phyloP scores from a whole-genome alignment of 2,113 vertebrate genomes.

The Pseudonaja textilis region DNA sequence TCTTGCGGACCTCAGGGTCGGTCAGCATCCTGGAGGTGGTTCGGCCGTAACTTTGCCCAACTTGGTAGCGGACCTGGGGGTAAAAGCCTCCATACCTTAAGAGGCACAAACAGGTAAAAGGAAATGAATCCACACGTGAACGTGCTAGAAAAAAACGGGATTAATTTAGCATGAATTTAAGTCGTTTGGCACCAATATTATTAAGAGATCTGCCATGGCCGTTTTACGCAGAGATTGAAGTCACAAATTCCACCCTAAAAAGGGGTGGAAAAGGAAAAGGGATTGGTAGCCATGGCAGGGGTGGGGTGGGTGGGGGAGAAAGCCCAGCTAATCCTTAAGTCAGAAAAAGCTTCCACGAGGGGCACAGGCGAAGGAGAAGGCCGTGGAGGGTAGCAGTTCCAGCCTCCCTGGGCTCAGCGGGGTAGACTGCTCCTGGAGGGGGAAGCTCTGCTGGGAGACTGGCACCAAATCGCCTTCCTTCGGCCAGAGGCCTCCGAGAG shows the following conservation, averaged over 20 bases:
- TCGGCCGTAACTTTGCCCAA: slow-evolving; percentile 60
- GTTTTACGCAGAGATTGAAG: not conserved
- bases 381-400: not conserved
- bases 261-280: not conserved
- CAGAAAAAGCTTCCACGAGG: not conserved
- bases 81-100: slow-evolving; percentile 62
- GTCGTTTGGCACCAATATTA: not conserved
- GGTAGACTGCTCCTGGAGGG: not conserved
- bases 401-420: not conserved
- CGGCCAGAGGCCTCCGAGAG: not conserved
- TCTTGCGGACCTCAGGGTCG: slow-evolving; percentile 48
- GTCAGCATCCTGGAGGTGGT: slow-evolving; percentile 53
- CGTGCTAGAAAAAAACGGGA: not conserved
- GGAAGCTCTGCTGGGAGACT: not conserved
- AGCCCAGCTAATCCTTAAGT: not conserved
- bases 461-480: not conserved
- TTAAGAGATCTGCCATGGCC: not conserved
- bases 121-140: not conserved
- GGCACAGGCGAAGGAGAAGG: not conserved
- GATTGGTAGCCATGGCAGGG: not conserved
- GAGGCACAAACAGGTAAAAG: not conserved
- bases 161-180: not conserved
- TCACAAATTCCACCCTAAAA: not conserved
- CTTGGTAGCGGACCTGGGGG: slow-evolving; percentile 62
- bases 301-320: not conserved